phyloP scores from a whole-genome alignment of 2,797 vertebrate species.

The Monodelphis domestica region DNA sequence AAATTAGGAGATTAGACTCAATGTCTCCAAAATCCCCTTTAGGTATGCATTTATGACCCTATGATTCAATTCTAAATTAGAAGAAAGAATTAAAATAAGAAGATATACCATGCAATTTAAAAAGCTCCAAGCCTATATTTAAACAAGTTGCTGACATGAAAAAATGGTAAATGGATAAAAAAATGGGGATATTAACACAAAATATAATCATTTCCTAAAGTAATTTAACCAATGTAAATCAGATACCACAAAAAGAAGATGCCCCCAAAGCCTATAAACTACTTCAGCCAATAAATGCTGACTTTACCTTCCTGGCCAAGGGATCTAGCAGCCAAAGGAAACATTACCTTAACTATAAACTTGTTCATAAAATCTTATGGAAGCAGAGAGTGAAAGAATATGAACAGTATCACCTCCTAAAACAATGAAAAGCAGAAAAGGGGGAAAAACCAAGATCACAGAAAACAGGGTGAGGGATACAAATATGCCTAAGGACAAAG shows the following conservation, averaged over 20 bases:
- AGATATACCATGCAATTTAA: neutral
- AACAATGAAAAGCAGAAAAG: neutral
- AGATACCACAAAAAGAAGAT: neutral
- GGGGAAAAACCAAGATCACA: neutral
- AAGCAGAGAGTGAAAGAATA: neutral
- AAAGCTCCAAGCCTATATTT: neutral
- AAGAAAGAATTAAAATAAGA: neutral
- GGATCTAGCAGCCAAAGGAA: neutral
- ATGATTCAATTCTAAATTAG: neutral
- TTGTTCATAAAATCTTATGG: neutral
- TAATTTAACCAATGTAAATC: neutral
- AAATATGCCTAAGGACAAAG: neutral
- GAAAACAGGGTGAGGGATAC: neutral
- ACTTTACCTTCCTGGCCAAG: neutral
- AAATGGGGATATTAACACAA: neutral
- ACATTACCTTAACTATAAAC: neutral
- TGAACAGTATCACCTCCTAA: neutral
- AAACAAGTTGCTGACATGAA: neutral
- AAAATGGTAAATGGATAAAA: neutral
- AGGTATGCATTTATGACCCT: conserved; percentile 1
- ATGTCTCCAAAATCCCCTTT: conserved; percentile 2
- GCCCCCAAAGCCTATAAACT: neutral
- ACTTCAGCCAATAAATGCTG: neutral
- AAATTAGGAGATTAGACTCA: neutral
- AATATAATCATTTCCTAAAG: neutral